A percentile compares a stretch with the other conserved stretches of the same genome.
Evolutionary conservation across 2,113 vertebrate species (phyloP).

Genomic region (Accipiter virgatus): DNA sequence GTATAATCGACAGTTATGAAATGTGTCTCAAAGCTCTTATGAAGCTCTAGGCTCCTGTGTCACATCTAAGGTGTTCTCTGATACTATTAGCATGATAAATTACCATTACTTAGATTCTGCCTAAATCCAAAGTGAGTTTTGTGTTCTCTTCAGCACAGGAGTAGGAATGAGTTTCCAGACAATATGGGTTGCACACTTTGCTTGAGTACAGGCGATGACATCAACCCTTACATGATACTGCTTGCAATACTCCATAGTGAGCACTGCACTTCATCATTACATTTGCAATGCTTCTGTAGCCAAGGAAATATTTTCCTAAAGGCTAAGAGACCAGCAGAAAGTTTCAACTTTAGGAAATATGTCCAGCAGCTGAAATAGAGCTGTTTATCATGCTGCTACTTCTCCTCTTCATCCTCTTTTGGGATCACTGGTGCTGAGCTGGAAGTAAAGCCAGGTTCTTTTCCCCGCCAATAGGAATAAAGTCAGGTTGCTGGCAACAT

Average conservation of each 20-base stretch:
- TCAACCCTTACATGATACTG: neutral
- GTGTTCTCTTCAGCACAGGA: neutral
- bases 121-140: neutral
- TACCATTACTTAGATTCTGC: neutral
- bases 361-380: neutral
- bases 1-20: neutral
- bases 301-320: constrained; percentile 6
- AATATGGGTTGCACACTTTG: neutral
- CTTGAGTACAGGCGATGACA: neutral
- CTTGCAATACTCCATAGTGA: neutral
- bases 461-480: neutral
- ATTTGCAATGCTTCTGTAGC: neutral
- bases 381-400: constrained; percentile 4
- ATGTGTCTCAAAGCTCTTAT: neutral
- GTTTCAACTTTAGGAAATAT: neutral
- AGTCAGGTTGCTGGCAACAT: neutral
- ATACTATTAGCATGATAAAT: neutral
- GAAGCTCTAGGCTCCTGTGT: neutral
- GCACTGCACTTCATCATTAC: neutral
- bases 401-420: constrained; percentile 3
- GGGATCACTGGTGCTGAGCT: neutral
- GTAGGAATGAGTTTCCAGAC: neutral
- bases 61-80: neutral
- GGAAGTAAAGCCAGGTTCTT: neutral
- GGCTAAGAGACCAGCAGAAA: neutral